Evolutionary conservation across 2,797 vertebrate species (phyloP), one percentile per base, ranked within the genome.

Genomic region (Rhinichthys osculus): DNA sequence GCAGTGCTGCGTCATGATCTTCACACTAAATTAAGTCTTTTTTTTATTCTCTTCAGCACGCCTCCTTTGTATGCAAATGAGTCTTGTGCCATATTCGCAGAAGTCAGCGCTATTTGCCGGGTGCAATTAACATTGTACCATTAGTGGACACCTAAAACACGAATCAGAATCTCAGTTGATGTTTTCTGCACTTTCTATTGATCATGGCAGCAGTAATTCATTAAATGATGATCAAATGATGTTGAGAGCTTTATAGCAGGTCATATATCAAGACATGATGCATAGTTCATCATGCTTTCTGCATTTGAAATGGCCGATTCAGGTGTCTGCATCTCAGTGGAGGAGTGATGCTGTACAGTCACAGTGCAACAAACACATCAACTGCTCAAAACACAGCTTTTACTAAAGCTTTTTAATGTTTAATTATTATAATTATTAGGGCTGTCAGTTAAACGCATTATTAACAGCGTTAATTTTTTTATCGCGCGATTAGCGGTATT

Each of bases 21-120:
- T 78, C n/a, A 78, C 74, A 78, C 21, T 27, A 40, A 78, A 78
- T 78, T 9, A 59, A 78, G 52, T 78, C 35, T 59, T 78, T 76
- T 78, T 76, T 30, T 54, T 54, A 16, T 27, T 59, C 35, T 78
- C 23, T 59, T 78, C 33, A n/a, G 33, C 57, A 66, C 8, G n/a
- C 16, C 59, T 79, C 38, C 16, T 64, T 79, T 64, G 78, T 64
- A 47, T 79, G 59, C 78, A 79, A 66, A 79, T 79, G 40, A 66
- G 38, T 44, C 40, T 21, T 30, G 59, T 30, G 17, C 23, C n/a
- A 6, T 30, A 47, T 64, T 81, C 11, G 13, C 44, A n/a, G 44
- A 50, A 35, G 42, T 67, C 78, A 67, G 62, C 62, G 2, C 13
- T 66, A 33, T 79, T 66, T 21, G 14, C 78, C 38, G 1, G 27